Conservation (phyloP, 2,797 vertebrate species). For the Cryptoprocta ferox region DNA sequence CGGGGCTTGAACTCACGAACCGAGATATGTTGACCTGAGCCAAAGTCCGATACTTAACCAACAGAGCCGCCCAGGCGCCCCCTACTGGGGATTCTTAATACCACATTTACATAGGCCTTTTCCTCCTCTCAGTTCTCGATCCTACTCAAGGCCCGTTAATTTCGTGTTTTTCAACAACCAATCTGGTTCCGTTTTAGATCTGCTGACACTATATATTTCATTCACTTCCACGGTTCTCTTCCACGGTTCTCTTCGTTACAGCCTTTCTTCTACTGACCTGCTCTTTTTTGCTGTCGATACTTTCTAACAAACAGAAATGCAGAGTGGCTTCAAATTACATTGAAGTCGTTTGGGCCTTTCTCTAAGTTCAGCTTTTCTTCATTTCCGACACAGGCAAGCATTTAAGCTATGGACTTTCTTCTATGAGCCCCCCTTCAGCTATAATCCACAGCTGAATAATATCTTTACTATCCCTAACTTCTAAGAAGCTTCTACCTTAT, state of each 20-base stretch:
- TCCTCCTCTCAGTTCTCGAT: background rate
- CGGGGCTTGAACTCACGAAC: no score
- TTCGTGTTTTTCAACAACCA: background rate
- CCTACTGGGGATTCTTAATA: no score
- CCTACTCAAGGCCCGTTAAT: background rate
- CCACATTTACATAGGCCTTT: background rate
- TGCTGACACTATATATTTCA: accelerated
- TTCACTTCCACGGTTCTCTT: background rate
- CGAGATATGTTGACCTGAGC: no score
- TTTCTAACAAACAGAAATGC: background rate
- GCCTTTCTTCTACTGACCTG: background rate
- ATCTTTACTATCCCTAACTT: background rate
- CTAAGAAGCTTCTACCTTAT: background rate
- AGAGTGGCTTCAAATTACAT: background rate
- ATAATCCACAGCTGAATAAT: background rate
- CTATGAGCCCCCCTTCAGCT: background rate
- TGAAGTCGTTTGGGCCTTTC: background rate
- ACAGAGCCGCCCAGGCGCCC: no score
- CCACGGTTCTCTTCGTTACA: no score
- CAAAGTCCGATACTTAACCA: no score
- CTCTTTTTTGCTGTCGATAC: background rate
- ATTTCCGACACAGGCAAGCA: background rate
- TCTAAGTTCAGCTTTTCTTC: background rate
- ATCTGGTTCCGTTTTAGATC: no score
- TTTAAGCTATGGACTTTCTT: background rate